Base-by-base conservation (phyloP, 2,888 invertebrate species). In the Tachina grossa region DNA sequence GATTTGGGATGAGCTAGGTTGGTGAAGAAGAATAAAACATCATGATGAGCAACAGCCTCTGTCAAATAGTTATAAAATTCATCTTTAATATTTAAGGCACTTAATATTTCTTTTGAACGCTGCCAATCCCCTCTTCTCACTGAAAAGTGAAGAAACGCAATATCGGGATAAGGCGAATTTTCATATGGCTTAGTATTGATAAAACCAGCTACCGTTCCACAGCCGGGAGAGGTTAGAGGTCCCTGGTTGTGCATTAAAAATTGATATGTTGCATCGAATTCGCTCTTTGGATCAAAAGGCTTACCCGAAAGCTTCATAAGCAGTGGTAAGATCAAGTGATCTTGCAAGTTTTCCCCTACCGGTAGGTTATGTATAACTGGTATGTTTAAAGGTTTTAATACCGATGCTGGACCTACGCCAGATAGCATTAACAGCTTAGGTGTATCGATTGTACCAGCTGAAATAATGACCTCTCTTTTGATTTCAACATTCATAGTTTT, bases 321-420 rank as follows among this genome's bases (percentile, higher is more conserved):
- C 0, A 92, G 4, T 3, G 90, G 89, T 2, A 95, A 93, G 0
- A 95, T 94, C 31, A 96, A 94, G 90, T 97, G 97, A 90, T 97
- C 97, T 91, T 97, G 97, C 1, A 97, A 93, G 89, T 97, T 96
- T 87, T 95, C 93, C 0, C 96, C 97, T 0, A 97, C 96, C 0
- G 88, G 88, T 10, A 92, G 61, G 13, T 91, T 84, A 1, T 87
- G 76, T 0, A 90, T 39, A 8, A 92, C 72, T 0, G 89, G 86
- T 10, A 93, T 87, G 0, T 88, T 51, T 5, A 91, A 45, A 0
- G 88, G 43, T 68, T 87, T 49, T 9, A 92, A 84, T 10, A 91
- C 89, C 1, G 88, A n/a, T 3, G 84, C 81, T 0, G 90, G 90
- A 1, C 93, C 93, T 3, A 93, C 88, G 1, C 93, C 93, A 0